Conservation (phyloP, 2,797 vertebrate species). For the Sebastes kiyomatsui region DNA sequence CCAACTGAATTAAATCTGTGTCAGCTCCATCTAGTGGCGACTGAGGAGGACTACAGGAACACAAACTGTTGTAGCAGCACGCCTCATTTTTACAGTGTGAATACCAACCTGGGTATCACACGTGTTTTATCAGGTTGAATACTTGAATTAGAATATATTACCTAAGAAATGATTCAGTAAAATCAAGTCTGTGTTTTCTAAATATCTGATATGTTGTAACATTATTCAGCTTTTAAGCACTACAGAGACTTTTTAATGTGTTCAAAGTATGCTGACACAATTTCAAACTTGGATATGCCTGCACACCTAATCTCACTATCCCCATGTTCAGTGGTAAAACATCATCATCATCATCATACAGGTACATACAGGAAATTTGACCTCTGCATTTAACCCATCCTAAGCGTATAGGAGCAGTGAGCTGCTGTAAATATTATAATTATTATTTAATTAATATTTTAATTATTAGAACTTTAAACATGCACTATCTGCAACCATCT, state of each 20-base stretch:
- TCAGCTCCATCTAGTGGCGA: slow-evolving; percentile 65
- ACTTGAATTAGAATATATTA: not conserved
- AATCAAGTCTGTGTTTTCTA: not conserved
- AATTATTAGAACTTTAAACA: no score
- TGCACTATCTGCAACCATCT: no score
- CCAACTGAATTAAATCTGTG: slow-evolving; percentile 8
- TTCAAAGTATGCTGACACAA: not conserved
- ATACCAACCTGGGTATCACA: not conserved
- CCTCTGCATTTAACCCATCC: no score
- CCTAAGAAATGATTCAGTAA: not conserved
- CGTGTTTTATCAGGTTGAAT: slow-evolving; percentile 25
- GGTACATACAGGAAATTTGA: no score
- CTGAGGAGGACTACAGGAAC: not conserved
- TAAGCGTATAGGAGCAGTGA: no score
- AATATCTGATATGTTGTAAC: not conserved
- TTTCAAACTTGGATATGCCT: not conserved
- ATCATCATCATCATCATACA: no score
- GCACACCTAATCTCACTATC: not conserved
- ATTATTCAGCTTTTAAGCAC: not conserved
- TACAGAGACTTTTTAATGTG: not conserved
- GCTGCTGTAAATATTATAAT: no score
- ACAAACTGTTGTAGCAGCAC: not conserved
- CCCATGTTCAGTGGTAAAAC: not conserved
- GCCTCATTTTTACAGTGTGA: not conserved
- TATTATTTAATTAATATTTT: no score